These are phyloP conservation scores for Adelphocoris suturalis DNA, from an alignment of 2,888 invertebrate species.

Conservation along the genomic window DNA sequence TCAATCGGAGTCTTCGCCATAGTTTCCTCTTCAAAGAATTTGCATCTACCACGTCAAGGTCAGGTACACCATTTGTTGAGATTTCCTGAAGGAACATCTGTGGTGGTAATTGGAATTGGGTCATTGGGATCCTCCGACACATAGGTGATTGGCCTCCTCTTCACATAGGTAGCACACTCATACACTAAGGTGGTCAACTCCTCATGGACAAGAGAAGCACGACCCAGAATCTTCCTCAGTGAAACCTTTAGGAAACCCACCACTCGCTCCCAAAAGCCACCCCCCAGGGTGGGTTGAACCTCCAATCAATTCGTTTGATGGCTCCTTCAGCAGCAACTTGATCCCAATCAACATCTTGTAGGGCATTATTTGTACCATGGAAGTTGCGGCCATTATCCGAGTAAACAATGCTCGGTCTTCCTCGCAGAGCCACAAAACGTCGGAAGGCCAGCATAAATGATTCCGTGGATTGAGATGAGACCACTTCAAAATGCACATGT, in stretches of 20 bases:
- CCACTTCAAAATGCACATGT: constrained; percentile 78
- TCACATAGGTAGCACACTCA: constrained; percentile 11
- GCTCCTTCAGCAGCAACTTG: neutral
- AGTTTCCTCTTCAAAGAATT: no score
- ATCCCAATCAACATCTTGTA: constrained; percentile 20
- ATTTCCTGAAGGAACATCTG: constrained; percentile 72
- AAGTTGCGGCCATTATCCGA: constrained; percentile 79
- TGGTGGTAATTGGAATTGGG: constrained; percentile 75
- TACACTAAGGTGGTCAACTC: neutral
- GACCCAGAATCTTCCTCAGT: constrained; percentile 32
- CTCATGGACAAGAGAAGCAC: neutral
- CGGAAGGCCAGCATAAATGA: constrained; percentile 77
- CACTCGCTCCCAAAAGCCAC: constrained; percentile 5
- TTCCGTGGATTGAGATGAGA: constrained; percentile 76
- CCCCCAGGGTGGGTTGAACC: neutral
- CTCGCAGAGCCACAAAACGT: constrained; percentile 76
- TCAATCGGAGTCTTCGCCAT: no score
- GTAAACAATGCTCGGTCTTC: constrained; percentile 77
- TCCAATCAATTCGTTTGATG: neutral
- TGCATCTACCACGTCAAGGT: constrained; percentile 67
- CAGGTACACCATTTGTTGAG: neutral
- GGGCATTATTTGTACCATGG: constrained; percentile 74
- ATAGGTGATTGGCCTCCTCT: constrained; percentile 49
- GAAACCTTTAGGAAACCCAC: neutral
- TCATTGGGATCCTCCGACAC: constrained; percentile 71